Conservation (phyloP, 2,797 vertebrate species). For the Pseudotriccus pelzelni region DNA sequence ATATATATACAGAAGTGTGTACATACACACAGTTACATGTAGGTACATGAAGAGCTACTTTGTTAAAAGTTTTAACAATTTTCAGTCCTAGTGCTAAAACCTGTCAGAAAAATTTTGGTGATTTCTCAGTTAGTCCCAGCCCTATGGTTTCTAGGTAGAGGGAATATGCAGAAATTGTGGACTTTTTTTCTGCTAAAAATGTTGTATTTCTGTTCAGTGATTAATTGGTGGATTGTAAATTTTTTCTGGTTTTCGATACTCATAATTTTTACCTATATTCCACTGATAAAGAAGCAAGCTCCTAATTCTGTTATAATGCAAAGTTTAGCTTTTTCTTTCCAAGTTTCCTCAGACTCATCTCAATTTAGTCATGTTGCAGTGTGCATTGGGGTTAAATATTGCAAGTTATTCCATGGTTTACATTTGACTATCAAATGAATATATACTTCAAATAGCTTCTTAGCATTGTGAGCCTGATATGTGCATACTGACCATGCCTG, state of each 20-base stretch:
- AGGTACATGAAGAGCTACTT: background rate
- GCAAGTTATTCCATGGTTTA: background rate
- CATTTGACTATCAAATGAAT: background rate
- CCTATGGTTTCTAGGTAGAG: background rate
- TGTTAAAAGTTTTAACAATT: background rate
- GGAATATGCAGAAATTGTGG: background rate
- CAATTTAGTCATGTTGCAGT: background rate
- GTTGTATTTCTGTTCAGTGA: background rate
- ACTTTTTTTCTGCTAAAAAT: background rate
- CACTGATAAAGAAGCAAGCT: background rate
- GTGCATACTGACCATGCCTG: accelerated
- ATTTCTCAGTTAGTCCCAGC: background rate
- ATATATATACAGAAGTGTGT: accelerated
- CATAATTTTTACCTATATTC: background rate
- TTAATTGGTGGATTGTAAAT: background rate
- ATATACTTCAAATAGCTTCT: background rate
- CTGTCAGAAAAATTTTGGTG: background rate
- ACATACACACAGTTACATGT: accelerated
- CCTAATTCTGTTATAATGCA: background rate
- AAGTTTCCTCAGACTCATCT: background rate
- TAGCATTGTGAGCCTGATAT: accelerated
- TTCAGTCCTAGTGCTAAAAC: background rate
- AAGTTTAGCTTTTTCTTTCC: background rate
- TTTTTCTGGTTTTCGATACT: background rate
- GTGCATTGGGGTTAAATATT: background rate